Conservation (phyloP, 2,113 vertebrate species). For the Leptodactylus fuscus region DNA sequence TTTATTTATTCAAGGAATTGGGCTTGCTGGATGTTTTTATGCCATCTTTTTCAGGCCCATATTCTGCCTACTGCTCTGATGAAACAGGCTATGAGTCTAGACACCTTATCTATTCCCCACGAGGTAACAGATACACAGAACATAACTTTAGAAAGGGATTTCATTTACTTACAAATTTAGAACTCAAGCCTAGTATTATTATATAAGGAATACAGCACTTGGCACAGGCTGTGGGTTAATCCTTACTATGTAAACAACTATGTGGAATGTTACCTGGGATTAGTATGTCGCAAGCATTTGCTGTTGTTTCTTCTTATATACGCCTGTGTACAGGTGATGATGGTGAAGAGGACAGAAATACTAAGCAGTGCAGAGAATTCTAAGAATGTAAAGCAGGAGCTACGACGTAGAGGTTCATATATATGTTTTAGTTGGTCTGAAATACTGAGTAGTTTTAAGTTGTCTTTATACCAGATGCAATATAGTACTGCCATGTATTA, state of each 20-base stretch:
- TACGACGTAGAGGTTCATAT: not conserved
- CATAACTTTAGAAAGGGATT: not conserved
- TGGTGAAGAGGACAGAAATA: not conserved
- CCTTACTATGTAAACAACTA: constrained; percentile 54
- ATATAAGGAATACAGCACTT: constrained; percentile 26
- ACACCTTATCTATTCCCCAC: no score
- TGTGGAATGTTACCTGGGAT: constrained; percentile 34
- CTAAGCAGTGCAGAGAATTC: not conserved
- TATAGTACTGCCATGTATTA: not conserved
- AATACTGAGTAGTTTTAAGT: not conserved
- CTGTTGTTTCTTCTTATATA: not conserved
- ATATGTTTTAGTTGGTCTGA: not conserved
- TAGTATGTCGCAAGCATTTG: constrained; percentile 6
- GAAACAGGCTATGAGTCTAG: not conserved
- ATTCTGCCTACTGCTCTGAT: not conserved
- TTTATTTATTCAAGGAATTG: no score
- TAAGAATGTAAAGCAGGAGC: no score
- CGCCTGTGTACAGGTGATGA: not conserved
- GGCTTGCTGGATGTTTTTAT: no score
- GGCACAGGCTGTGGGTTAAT: constrained; percentile 11
- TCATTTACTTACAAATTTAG: constrained; percentile 10
- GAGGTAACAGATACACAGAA: not conserved
- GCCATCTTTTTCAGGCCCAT: no score
- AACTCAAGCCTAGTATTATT: constrained; percentile 13
- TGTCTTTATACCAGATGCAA: not conserved